Evolutionary conservation across 2,113 vertebrate species (phyloP), one percentile per base, ranked within the genome.

Genomic region (Embiotoca jacksoni): DNA sequence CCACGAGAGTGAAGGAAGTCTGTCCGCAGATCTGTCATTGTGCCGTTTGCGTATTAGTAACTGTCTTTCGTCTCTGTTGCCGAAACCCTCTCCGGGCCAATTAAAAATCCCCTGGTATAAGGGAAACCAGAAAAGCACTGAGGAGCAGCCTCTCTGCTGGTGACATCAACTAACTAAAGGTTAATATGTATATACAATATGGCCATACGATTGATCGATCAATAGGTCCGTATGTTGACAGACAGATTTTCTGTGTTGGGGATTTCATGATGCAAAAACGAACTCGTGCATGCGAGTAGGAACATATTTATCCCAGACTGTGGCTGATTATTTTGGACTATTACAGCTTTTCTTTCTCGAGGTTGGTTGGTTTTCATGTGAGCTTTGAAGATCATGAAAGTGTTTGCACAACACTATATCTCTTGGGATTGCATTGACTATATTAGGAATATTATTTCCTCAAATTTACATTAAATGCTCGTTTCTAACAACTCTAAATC

Each of bases 51-150:
- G 63, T 67, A 37, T 62, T 56, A 56, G 66, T 64, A 74, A 75
- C 70, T 3, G 54, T 66, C 71, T 84, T 50, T 63, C 16, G n/a
- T 71, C 56, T 73, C 54, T 16, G 75, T 71, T 36, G 41, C 72
- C 41, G 80, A 50, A 62, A 63, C 65, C 46, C 65, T 81, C 89
- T 73, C 78, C 57, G 47, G 64, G 82, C 88, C 90, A 94, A 93
- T 93, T 92, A 94, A 91, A 92, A 89, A 35, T 75, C 83, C 69
- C 74, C 66, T 56, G 65, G 81, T 77, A 82, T 82, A 84, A 58
- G 16, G 59, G 63, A 80, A 78, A 80, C 49, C 41, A 73, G 66
- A 72, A 75, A 54, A 55, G 72, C 65, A 77, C 49, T 5, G 75
- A 65, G 61, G 67, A 88, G 73, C 81, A 23, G 81, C 77, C 85